Evolutionary conservation across 1,140 invertebrate species (phyloP), one percentile per base, ranked within the genome.

Genomic region (Lucilia sericata): DNA sequence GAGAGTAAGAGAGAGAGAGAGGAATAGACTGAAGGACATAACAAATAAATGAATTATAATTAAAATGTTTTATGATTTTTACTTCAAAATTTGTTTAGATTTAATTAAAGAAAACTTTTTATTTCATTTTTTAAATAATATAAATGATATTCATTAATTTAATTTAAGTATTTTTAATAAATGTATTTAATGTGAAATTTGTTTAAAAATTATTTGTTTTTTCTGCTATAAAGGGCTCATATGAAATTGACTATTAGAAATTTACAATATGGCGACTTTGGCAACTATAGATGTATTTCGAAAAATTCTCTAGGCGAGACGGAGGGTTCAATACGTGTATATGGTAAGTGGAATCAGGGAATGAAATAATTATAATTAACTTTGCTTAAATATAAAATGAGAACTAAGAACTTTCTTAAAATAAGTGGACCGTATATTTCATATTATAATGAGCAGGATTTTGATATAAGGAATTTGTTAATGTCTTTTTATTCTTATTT

Each of bases 291-390:
- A 88, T 97, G 96, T 92, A 96, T 97, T 90, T 96, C 97, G 83
- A 97, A 97, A 92, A 99, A 98, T 92, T 96, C 96, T 13, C 93
- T 98, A n/a, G 97, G 97, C 83, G 96, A 97, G 91, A 98, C 97
- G 21, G 96, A 97, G 91, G 97, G 97, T 85, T 96, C 95, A 70
- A 98, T 99, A 91, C 93, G 96, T 91, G 93, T 99, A 83, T 98
- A 98, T 90, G 96, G 98, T 98, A 94, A 94, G 89, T 87, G 84
- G 86, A 87, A 85, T 10, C 12, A 78, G 1, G 1, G 1, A 30
- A 30, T 3, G 1, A 3, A 30, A 30, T 30, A 30, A 30, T 30
- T 30, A 30, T 30, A 3, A 30, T 30, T 30, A 30, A 30, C n/a
- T n/a, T n/a, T n/a, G n/a, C n/a, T n/a, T n/a, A n/a, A n/a, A n/a